Base-by-base conservation (phyloP, 1,140 invertebrate genomes). In the Cydia splendana region DNA sequence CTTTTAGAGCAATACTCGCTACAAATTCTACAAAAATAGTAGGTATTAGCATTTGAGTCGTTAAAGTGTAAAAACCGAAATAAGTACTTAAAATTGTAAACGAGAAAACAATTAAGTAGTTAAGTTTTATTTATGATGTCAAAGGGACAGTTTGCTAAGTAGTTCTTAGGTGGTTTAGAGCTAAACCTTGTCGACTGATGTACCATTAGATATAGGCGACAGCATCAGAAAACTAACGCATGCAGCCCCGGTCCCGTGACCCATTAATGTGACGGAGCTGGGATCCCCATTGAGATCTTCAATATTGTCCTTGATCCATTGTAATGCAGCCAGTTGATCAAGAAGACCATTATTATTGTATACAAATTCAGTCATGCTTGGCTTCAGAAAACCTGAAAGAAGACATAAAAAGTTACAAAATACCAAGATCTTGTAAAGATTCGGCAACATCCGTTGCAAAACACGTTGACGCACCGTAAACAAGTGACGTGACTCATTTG, bases 221-320 rank as follows among this genome's bases (percentile, higher is more conserved):
- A 98, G 94, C 94, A 98, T 96, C 53, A 99, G 94, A 77, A 98
- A 95, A 93, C 98, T 98, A 74, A 98, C 96, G 85, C 97, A 98
- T 42, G 97, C 97, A 0, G 98, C 98, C 0, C 98, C 98, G 1
- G 98, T 98, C 65, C 97, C 98, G 86, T 99, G 98, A 0, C 98
- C 98, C 93, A 99, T 96, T 15, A 99, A 87, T 0, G 98, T 99
- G 2, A 99, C 96, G 0, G 93, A 86, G 12, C 93, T 81, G 0
- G 96, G 95, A 93, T 99, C 96, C 0, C 99, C 99, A 15, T 98
- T 97, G 85, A 99, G 96, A 84, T 96, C 95, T 42, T 94, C 95
- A 79, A 97, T 96, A 94, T 98, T 97, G 87, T 98, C 96, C 85
- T 96, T 96, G 48, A 99, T 94, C 98, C 97, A 98, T 78, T 97